Base-by-base conservation (phyloP, 1,140 invertebrate species). In the Hylyphantes graminicola region DNA sequence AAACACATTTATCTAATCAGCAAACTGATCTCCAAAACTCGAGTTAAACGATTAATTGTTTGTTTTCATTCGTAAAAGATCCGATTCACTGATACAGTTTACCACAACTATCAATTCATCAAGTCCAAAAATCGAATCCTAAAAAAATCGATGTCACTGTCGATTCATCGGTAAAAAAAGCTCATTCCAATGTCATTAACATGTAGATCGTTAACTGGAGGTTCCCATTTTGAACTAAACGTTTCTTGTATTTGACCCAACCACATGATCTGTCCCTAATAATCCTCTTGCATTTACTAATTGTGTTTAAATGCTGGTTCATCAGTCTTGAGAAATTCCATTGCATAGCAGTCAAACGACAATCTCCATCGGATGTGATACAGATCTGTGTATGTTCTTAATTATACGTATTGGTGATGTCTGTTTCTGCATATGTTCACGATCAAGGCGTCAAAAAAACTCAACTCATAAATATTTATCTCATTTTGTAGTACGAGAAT, bases 391-490 rank as follows among this genome's bases (percentile, higher is more conserved):
- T 65, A 35, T 5, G 35, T 73, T 70, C 50, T 35, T 74, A 74
- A 74, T 74, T 74, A 74, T 59, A 74, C 15, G 54, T 35, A 74
- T 74, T 50, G 7, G 50, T 54, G n/a, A 19, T 55, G 65, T 65
- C 50, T 65, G 64, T 19, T 78, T 65, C 61, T 15, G 11, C 50
- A 19, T 53, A 35, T 65, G 50, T 78, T 78, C 76, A 78, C 76
- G 63, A 78, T 19, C 51, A 15, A 78, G 76, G 76, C 76, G 76
- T 78, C 55, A 78, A 54, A 35, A 35, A 78, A 67, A 50, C 50
- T 35, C 12, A 10, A 13, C 63, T 78, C 76, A 78, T 78, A 67
- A 78, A 78, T 78, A 78, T 78, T 67, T 78, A 78, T 78, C 13
- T n/a, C 11, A 50, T 54, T 19, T 55, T 7, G 17, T 65, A 55